Percentiles rank a stretch among this genome's conserved stretches.
Evolutionary conservation across 2,113 vertebrate species (phyloP).

Genomic region (Platichthys stellatus): DNA sequence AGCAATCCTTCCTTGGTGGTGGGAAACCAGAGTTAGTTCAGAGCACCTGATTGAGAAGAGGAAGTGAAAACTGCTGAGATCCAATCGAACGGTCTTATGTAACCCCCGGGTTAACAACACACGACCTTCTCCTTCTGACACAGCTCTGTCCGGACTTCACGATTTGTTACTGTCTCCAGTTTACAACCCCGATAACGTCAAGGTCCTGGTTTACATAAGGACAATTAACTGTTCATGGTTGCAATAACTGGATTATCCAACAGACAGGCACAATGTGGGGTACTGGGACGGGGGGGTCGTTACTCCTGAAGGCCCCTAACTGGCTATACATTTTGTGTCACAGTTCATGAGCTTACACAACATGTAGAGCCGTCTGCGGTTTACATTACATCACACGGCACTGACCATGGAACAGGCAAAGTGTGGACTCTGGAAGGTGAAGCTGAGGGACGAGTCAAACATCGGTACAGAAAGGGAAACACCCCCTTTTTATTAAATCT

Average conservation of each 20-base stretch:
- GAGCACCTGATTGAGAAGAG: too few relatives aligned
- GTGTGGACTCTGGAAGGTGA: constrained; percentile 11
- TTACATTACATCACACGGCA: background rate
- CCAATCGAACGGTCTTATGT: background rate
- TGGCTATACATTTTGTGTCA: background rate
- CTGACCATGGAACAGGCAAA: background rate
- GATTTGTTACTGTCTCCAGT: background rate
- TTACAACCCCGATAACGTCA: constrained; percentile 10
- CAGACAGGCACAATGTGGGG: too few relatives aligned
- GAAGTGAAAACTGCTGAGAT: too few relatives aligned
- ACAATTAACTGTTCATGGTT: background rate
- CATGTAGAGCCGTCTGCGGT: background rate
- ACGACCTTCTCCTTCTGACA: background rate
- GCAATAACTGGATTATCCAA: background rate
- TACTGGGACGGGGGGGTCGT: too few relatives aligned
- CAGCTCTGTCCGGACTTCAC: constrained; percentile 6
- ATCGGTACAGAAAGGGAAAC: background rate
- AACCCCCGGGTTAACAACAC: background rate
- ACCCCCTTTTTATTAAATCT: constrained; percentile 4
- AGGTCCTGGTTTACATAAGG: background rate
- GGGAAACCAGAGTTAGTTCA: too few relatives aligned
- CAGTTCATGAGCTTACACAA: constrained; percentile 31
- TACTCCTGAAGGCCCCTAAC: background rate
- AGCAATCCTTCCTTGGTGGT: too few relatives aligned
- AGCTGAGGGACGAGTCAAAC: background rate